A percentile compares a stretch with the other conserved stretches of the same genome.
phyloP scores from a whole-genome alignment of 2,113 vertebrate species.

The Oncorhynchus masou region DNA sequence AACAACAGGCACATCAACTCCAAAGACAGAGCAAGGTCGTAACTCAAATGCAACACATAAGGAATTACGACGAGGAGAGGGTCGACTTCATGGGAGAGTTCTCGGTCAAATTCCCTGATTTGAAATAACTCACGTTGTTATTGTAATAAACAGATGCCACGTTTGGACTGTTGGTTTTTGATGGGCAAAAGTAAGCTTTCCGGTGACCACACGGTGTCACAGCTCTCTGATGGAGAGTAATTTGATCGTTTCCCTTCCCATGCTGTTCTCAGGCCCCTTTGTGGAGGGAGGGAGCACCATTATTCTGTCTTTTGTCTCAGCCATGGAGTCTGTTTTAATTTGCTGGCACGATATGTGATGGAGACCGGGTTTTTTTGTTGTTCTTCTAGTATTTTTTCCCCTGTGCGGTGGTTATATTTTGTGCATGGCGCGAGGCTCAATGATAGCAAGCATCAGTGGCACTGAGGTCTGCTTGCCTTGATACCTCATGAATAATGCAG shows the following conservation, averaged over 20 bases:
- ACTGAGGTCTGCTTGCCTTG: slow-evolving; percentile 34
- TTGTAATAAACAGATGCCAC: slow-evolving; percentile 4
- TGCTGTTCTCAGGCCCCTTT: background rate
- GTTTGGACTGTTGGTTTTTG: background rate
- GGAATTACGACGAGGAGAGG: too few species aligned
- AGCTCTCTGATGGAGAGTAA: background rate
- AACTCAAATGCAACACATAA: too few species aligned
- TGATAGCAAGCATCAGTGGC: slow-evolving; percentile 23
- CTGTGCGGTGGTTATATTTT: background rate
- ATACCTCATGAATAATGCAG: slow-evolving; percentile 49
- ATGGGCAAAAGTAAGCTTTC: background rate
- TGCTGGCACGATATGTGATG: slow-evolving; percentile 7
- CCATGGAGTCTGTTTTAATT: slow-evolving; percentile 26
- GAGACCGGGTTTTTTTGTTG: background rate
- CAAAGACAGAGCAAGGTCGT: too few species aligned
- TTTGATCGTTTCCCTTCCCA: slow-evolving; percentile 8
- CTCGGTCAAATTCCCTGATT: background rate
- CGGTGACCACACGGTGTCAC: background rate
- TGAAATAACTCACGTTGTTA: slow-evolving; percentile 10
- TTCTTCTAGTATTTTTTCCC: background rate
- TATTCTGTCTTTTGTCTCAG: background rate
- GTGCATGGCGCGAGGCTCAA: background rate
- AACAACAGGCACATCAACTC: too few species aligned
- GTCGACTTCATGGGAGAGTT: too few species aligned
- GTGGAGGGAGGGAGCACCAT: background rate